Base-by-base conservation (phyloP, 2,113 vertebrate genomes). In the Notarius quadriscutis region DNA sequence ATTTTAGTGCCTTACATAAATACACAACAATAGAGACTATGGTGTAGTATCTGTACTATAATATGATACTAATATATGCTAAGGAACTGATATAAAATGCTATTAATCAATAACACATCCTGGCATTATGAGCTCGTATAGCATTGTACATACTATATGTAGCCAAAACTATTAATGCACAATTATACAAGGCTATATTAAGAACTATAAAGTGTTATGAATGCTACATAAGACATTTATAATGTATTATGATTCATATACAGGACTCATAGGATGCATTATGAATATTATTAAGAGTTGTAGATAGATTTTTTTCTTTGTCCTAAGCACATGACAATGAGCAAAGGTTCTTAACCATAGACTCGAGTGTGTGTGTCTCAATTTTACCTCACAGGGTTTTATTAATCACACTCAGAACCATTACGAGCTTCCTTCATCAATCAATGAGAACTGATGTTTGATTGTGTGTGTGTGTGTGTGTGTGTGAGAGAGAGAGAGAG, bases 351-450 rank as follows among this genome's bases (percentile, higher is more conserved):
- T 51, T 74, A 74, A 51, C 22, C 74, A 51, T 77, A 77, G 25
- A 55, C 11, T 1, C 51, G 72, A 5, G 15, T 71, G 27, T 62
- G 48, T 82, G 41, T 78, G 67, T 69, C n/a, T 77, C 48, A 67
- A 71, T 83, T 55, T 86, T 69, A 67, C 30, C 48, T 50, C 50
- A 12, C 79, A 77, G 53, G 17, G 78, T 50, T 69, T 50, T 58
- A 89, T 87, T 83, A 87, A 87, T 87, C 58, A 7, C 14, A 55
- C 58, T 41, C 57, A 60, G 58, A 58, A 75, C 48, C 81, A 75
- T 87, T 87, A 84, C 60, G 20, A 30, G n/a, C 69, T 63, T 87
- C 50, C 60, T 75, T 78, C 81, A 87, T 84, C 86, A 82, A 86
- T 83, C 78, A 79, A 41, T 27, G 12, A 72, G 84, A 53, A 58